A percentile compares a stretch with the other conserved stretches of the same genome.
Evolutionary conservation across 2,113 vertebrate species (phyloP).

Genomic region (Bubalus kerabau): DNA sequence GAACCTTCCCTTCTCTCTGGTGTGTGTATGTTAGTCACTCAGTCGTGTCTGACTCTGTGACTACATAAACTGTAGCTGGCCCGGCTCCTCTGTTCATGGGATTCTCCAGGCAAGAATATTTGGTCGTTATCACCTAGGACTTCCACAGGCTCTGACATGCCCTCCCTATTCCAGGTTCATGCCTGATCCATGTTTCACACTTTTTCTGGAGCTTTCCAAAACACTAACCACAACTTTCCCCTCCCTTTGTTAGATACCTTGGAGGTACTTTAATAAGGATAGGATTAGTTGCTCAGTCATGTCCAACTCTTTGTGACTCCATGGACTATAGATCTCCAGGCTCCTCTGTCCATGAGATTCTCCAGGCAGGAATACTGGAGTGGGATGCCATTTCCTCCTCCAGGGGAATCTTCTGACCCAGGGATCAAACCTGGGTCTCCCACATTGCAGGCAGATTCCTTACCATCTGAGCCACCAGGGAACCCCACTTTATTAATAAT

Average conservation of each 20-base stretch:
- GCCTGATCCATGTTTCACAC: neutral
- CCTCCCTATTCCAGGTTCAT: neutral
- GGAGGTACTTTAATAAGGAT: neutral
- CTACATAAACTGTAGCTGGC: neutral
- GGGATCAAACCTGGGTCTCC: neutral
- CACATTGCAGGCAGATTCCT: neutral
- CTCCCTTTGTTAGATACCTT: neutral
- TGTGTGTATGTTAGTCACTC: neutral
- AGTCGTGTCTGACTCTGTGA: rapidly evolving
- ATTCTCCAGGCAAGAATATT: neutral
- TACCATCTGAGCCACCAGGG: neutral
- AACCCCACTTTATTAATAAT: neutral
- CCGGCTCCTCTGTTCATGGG: neutral
- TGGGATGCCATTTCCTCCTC: neutral
- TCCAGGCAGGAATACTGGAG: neutral
- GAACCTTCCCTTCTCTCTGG: neutral
- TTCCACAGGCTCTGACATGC: neutral
- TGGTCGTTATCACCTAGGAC: neutral
- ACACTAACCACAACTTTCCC: neutral
- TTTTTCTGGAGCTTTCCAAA: neutral
- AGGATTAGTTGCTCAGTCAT: neutral
- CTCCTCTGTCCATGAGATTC: neutral
- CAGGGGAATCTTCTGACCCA: neutral
- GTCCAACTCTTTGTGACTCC: neutral
- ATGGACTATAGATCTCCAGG: neutral